Conservation (phyloP, 2,113 vertebrate genomes). For the Corythornis vintsioides region DNA sequence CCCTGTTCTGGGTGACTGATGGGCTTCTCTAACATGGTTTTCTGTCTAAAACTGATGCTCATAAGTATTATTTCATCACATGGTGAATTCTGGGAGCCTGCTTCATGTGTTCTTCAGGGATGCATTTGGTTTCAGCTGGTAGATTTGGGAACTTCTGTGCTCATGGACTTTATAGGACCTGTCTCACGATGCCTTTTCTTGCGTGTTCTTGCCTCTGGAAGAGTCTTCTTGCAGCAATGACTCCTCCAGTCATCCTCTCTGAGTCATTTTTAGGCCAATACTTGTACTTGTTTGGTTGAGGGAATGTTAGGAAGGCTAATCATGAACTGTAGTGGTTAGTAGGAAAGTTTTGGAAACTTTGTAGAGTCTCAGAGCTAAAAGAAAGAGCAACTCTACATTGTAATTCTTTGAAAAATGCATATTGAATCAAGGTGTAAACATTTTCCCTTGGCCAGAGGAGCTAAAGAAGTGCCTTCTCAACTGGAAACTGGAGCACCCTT, state of each 20-base stretch:
- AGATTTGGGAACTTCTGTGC: not conserved
- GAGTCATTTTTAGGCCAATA: not conserved
- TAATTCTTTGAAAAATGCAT: not conserved
- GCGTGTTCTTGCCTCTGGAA: not conserved
- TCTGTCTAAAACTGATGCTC: not conserved
- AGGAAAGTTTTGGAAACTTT: not conserved
- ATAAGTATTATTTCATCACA: not conserved
- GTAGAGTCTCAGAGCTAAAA: not conserved
- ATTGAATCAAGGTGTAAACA: not conserved
- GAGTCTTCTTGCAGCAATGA: not conserved
- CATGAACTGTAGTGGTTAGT: not conserved
- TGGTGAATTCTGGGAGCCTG: not conserved
- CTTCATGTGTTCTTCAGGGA: not conserved
- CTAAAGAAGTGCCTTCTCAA: not conserved
- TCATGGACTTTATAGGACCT: not conserved
- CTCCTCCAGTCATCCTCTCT: not conserved
- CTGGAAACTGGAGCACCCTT: not conserved
- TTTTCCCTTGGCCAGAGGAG: not conserved
- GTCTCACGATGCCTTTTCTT: not conserved
- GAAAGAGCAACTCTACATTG: accelerated
- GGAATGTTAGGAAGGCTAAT: not conserved
- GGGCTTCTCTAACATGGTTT: not conserved
- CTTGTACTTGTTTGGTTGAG: not conserved
- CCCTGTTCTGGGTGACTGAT: not conserved
- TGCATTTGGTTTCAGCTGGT: not conserved